Base-by-base conservation (phyloP, 2,797 vertebrate genomes). In the Silurus lanzhouensis region DNA sequence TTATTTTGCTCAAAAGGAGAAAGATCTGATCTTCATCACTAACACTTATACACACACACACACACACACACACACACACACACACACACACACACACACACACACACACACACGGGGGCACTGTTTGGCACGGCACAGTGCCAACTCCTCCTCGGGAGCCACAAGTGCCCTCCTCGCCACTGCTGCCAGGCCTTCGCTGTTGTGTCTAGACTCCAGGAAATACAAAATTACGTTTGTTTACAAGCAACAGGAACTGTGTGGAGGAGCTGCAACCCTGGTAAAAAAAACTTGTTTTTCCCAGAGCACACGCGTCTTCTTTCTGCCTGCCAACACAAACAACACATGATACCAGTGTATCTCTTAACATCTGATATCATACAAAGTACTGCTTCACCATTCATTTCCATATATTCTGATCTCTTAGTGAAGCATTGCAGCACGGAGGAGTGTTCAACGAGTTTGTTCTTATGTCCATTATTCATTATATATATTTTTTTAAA, bases 121-220 rank as follows among this genome's bases (percentile, higher is more conserved):
- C 72, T 83, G 84, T 85, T 89, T 87, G 91, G 88, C 88, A 90
- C 85, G 78, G 66, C 90, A 90, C 90, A 81, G 89, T 93, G 91
- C 92, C 93, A 94, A 89, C 91, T 90, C 86, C 91, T 93, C 90
- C 91, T 90, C 90, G 87, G 84, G 89, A 91, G 93, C 92, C 92
- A 67, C 92, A 92, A 86, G 88, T 81, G 77, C 91, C 91, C 91
- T 90, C 90, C 87, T 91, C 90, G 91, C 89, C 90, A 90, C 90
- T 90, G 89, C 86, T 94, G 92, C 94, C 93, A 92, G 93, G 92
- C 68, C 68, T 87, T 93, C 67, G 91, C 90, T 95, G 93, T 94
- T 95, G 92, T 95, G 95, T 96, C 95, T 96, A 96, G 95, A 95
- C 95, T 92, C 85, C 95, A 96, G 95, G 95, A 96, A 96, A 95